A percentile compares a stretch with the other conserved stretches of the same genome.
Evolutionary conservation across 2,113 vertebrate species (phyloP).

Genomic region (Gracilinanus agilis): DNA sequence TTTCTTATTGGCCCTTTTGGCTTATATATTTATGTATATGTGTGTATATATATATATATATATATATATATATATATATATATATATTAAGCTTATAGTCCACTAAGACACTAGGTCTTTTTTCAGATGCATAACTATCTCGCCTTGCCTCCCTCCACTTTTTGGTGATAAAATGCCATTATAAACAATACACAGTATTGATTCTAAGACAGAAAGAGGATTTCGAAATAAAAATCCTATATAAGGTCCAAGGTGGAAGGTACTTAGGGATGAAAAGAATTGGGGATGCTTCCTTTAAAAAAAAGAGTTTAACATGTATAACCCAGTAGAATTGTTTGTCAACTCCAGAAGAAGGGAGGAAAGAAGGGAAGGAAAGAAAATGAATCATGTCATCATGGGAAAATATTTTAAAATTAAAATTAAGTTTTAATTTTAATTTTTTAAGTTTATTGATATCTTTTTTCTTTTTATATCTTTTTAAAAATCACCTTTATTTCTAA

Average conservation of each 20-base stretch:
- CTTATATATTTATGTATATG: too few species aligned
- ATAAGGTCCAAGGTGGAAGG: neutral
- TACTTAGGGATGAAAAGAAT: neutral
- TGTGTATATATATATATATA: too few species aligned
- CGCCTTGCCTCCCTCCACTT: neutral
- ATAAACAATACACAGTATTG: neutral
- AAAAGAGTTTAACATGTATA: neutral
- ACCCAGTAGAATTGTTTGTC: too few species aligned
- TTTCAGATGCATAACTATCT: neutral
- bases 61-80: too few species aligned
- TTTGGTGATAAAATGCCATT: neutral
- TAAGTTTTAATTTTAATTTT: too few species aligned
- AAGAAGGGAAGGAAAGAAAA: too few species aligned
- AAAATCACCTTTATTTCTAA: neutral
- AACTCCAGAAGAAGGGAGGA: too few species aligned
- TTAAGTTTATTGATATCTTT: neutral
- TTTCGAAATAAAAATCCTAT: neutral
- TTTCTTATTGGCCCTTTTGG: neutral
- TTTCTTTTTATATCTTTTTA: neutral
- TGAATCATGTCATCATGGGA: too few species aligned
- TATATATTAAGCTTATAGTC: neutral
- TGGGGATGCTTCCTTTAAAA: neutral
- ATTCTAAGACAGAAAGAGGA: too few species aligned
- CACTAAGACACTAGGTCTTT: neutral
- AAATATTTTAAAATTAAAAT: too few species aligned